Evolutionary conservation across 2,888 invertebrate species (phyloP), one percentile per base, ranked within the genome.

Genomic region (Melinopterus prodromus): DNA sequence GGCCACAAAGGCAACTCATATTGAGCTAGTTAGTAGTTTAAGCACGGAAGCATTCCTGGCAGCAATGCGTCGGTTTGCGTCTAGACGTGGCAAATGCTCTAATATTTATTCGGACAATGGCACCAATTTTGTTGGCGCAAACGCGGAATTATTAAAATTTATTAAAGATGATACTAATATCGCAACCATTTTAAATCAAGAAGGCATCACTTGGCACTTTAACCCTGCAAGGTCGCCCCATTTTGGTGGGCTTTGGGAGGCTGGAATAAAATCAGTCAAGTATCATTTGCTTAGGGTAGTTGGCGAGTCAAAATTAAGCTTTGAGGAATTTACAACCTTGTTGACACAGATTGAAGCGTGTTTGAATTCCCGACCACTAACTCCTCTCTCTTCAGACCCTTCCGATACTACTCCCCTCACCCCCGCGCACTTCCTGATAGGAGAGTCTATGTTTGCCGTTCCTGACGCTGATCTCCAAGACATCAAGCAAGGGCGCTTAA

Each of bases 211-310:
- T 12, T 86, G 85, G 86, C 78, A 83, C 15, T 87, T 86, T 75
- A 85, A 84, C 74, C 85, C 85, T 1, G 53, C 80, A 0, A 36
- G 6, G 0, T 71, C 78, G 5, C 80, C 81, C 15, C 76, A 78
- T 70, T 84, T 84, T 78, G 85, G 26, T 26, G 26, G 26, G 26
- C 26, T 26, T 26, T 26, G 26, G 26, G 26, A 26, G 26, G 26
- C 26, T 85, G 85, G 82, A 6, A 83, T 86, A 6, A 85, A 85
- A 76, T 83, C 83, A 0, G 80, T 83, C 6, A 87, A 87, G 72
- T 78, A 78, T 78, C 85, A 86, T 79, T 53, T 86, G 12, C 82
- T 83, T 70, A 79, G 84, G n/a, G 76, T 84, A 2, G 70, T 84
- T 15, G 81, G 84, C 0, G 81, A 82, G 69, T 16, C 70, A 6